Conservation (phyloP, 2,797 vertebrate genomes). For the Rousettus madagascariensis region DNA sequence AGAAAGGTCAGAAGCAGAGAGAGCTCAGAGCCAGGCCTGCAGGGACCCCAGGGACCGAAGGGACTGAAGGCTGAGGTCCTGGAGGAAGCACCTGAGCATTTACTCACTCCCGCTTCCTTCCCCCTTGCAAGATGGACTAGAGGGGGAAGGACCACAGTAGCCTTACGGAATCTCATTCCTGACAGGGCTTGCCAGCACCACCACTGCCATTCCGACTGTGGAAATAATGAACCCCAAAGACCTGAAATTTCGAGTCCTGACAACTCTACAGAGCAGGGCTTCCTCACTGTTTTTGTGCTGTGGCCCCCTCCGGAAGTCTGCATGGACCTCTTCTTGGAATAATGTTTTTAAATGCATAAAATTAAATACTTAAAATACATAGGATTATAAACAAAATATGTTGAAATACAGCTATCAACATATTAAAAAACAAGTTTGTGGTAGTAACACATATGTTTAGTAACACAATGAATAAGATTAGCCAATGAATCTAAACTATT, state of each 20-base stretch:
- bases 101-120: background rate
- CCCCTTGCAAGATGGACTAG: background rate
- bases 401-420: conserved; percentile 20
- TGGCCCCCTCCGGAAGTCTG: background rate
- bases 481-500: background rate
- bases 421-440: conserved; percentile 35
- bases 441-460: conserved; percentile 12
- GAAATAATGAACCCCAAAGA: background rate
- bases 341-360: conserved; percentile 34
- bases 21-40: background rate
- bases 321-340: background rate
- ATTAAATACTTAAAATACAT: conserved; percentile 31
- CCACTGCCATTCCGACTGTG: background rate
- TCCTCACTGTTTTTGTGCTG: background rate
- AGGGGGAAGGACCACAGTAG: background rate
- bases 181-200: background rate
- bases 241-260: conserved; percentile 2
- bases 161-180: background rate
- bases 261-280: background rate
- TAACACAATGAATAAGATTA: conserved; percentile 31
- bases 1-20: background rate
- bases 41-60: no score
- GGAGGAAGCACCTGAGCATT: background rate
- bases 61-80: background rate
- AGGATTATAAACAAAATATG: conserved; percentile 35